Evolutionary conservation across 2,797 vertebrate genomes (phyloP).

Genomic region (Mionectes olivaceus): DNA sequence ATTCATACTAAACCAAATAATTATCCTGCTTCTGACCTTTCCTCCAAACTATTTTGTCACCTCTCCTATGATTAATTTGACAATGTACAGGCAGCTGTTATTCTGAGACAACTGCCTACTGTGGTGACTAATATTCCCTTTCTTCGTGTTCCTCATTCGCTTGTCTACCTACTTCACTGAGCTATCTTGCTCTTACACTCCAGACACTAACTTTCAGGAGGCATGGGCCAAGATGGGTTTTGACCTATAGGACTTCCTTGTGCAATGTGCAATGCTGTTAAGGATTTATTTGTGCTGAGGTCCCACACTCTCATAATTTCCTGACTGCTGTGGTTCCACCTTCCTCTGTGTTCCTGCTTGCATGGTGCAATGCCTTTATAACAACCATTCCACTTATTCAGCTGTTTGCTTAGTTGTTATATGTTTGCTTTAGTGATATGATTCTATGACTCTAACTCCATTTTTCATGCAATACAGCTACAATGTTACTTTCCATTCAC

Average conservation of each 20-base stretch:
- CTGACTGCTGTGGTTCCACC: not conserved
- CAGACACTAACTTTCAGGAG: not conserved
- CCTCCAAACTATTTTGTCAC: not conserved
- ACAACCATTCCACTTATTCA: not conserved
- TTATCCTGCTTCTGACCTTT: not conserved
- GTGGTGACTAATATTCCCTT: not conserved
- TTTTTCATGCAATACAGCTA: not conserved
- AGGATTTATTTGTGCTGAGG: not conserved
- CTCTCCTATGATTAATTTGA: not conserved
- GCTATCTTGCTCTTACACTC: not conserved
- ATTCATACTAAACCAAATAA: not conserved
- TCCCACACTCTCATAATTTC: not conserved
- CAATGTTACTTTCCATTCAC: not conserved
- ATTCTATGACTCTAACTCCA: not conserved
- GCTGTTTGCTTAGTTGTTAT: not conserved
- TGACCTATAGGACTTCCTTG: not conserved
- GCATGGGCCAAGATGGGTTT: not conserved
- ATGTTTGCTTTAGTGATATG: not conserved
- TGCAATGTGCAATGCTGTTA: not conserved
- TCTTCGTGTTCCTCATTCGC: not conserved
- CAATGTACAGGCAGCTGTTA: not conserved
- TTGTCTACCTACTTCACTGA: not conserved
- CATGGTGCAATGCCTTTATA: not conserved
- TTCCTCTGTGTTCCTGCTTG: not conserved
- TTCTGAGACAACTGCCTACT: not conserved